phyloP scores from a whole-genome alignment of 2,888 invertebrate species.

The Ferrisia virgata region DNA sequence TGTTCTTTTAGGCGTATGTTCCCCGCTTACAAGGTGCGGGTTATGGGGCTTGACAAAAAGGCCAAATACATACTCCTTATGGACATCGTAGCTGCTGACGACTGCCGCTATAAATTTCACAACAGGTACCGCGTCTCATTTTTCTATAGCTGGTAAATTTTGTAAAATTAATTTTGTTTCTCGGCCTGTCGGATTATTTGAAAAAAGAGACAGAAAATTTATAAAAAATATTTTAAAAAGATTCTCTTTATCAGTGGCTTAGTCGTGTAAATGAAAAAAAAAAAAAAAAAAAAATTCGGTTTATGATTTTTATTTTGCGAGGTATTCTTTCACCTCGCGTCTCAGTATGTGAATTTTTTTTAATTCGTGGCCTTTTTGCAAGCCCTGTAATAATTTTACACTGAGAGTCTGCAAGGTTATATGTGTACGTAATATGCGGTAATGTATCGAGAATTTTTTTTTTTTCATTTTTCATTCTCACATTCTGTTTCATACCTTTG shows the following conservation, averaged over 20 bases:
- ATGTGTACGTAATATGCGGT: neutral
- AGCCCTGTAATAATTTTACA: constrained; percentile 33
- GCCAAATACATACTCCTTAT: constrained; percentile 95
- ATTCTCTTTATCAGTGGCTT: neutral
- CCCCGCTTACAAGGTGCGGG: constrained; percentile 95
- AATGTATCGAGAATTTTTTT: constrained; percentile 14
- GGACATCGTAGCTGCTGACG: constrained; percentile 96
- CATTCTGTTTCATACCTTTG: neutral
- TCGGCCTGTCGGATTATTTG: neutral
- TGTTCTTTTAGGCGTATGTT: constrained; percentile 83
- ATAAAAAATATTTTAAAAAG: too few species aligned
- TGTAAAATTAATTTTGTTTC: constrained; percentile 29
- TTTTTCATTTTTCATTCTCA: neutral
- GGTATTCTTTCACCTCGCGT: neutral
- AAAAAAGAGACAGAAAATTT: too few species aligned
- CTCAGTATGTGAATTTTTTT: neutral
- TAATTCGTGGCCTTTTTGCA: constrained; percentile 36
- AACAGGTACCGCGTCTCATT: constrained; percentile 66
- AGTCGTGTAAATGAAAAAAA: too few species aligned
- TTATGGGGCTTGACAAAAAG: constrained; percentile 93
- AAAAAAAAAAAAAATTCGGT: neutral
- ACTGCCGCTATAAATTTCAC: constrained; percentile 92
- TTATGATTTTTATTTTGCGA: neutral
- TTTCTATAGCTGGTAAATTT: constrained; percentile 44
- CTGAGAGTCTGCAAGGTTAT: constrained; percentile 1